Base-by-base conservation (phyloP, 2,888 invertebrate genomes). In the Erynnis tages region DNA sequence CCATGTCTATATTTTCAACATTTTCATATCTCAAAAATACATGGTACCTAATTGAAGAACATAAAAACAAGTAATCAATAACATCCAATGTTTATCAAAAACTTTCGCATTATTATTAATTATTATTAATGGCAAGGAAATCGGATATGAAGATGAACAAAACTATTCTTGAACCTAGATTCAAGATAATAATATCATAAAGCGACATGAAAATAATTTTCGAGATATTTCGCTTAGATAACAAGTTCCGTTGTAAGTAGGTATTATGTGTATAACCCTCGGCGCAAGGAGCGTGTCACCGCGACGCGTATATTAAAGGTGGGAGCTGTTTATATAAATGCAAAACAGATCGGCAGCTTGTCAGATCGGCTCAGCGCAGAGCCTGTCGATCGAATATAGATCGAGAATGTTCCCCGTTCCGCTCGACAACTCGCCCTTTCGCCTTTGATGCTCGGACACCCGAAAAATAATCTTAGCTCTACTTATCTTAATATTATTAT, bases 301-400 rank as follows among this genome's bases (percentile, higher is more conserved):
- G 66, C 65, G 59, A 66, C 63, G 61, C 76, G 70, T 75, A 79
- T 80, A 82, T 82, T 79, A 79, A 75, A 82, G 79, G 81, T 82
- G 75, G 77, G 76, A 81, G 80, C 79, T 88, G 86, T 89, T 89
- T 89, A 89, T 89, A 86, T 89, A 89, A 87, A 89, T 88, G 89
- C 89, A 89, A 89, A 89, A 79, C 83, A 88, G 89, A 80, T 86
- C 86, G 82, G 80, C 79, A 80, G 83, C 85, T 87, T 89, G 89
- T 89, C 89, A 87, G 82, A 79, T 85, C 82, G 84, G 80, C 83
- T 89, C 86, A 85, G 80, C 72, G 79, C 75, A 79, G 80, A 82
- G 79, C 78, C 80, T 74, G 65, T 77, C 85, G 87, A 88, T 89
- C 85, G 87, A 88, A 89, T 88, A 88, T 88, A 85, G 87, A 89